A percentile compares a stretch with the other conserved stretches of the same genome.
phyloP scores from a whole-genome alignment of 2,797 vertebrate genomes.

The Arctocebus calabarensis region DNA sequence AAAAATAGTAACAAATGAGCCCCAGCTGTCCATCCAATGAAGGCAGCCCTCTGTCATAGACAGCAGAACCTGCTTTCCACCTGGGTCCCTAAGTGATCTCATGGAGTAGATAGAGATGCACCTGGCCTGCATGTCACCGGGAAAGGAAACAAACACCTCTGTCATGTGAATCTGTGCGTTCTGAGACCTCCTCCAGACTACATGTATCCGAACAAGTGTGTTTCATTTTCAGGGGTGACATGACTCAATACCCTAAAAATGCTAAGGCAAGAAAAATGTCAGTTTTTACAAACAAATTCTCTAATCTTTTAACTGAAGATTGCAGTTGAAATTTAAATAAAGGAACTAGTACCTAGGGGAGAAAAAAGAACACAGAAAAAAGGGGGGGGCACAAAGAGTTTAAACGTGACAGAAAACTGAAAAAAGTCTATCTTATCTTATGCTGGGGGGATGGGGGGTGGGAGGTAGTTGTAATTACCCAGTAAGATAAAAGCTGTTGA shows the following conservation, averaged over 20 bases:
- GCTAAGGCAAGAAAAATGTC: constrained; percentile 7
- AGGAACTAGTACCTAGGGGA: constrained; percentile 13
- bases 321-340: constrained; percentile 66
- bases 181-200: neutral
- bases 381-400: constrained; percentile 61
- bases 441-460: neutral
- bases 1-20: neutral
- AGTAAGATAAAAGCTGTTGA: constrained; percentile 85
- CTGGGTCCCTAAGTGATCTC: neutral
- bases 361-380: neutral
- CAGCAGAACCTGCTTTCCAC: neutral
- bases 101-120: neutral
- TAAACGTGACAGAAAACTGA: constrained; percentile 76
- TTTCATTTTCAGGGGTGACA: neutral
- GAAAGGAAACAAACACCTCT: neutral
- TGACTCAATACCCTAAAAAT: neutral
- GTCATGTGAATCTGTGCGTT: neutral
- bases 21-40: neutral
- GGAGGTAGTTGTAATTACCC: constrained; percentile 79
- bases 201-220: neutral
- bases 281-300: constrained; percentile 48
- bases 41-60: neutral
- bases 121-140: neutral
- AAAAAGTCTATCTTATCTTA: constrained; percentile 75
- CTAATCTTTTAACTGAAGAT: constrained; percentile 46